Base-by-base conservation (phyloP, 37 sponge, comb jelly and placozoan genomes). In the Haliclona indistincta region DNA sequence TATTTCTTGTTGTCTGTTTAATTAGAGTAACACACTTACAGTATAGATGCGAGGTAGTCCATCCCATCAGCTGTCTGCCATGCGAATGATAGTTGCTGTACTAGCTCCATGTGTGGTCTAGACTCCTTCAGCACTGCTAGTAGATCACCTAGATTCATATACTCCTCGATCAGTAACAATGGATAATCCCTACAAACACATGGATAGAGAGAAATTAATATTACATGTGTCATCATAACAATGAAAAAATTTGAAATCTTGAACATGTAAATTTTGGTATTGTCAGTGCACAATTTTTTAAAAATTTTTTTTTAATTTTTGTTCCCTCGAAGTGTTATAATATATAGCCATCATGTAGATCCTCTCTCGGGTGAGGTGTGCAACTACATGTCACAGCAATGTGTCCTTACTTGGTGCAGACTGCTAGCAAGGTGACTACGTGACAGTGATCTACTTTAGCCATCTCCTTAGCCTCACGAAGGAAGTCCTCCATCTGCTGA, bases 391-490 rank as follows among this genome's bases (percentile, higher is more conserved):
- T 47, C 4, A 17, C 22, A 5, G 55, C 10, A 45, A 23, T 30
- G 20, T 17, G 2, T 6, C 55, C 88, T 85, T 42, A 91, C 93
- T 74, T n/a, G 29, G 89, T 87, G 56, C 90, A 93, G 30, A 88
- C 93, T 41, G 81, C 90, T 6, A 93, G 74, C 15, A 93, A 78
- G 37, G 80, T 87, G 54, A 93, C 86, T 0, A 93, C 82, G 33
- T 78, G 49, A 6, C 68, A 82, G 63, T 93, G 86, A 38, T 84
- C 69, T 22, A 84, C 78, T 76, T 84, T 81, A 25, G 93, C 54
- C 93, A 93, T 93, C 68, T 87, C 93, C 61, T 85, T 87, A 8
- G 86, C 93, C 45, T 93, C 93, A 67, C 90, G 79, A 47, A 93
- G 64, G 55, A 93, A 93, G 77, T 93, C 93, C 67, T 83, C 82